Conservation (phyloP, 2,888 invertebrate genomes). For the Melangyna quadrimaculata region DNA sequence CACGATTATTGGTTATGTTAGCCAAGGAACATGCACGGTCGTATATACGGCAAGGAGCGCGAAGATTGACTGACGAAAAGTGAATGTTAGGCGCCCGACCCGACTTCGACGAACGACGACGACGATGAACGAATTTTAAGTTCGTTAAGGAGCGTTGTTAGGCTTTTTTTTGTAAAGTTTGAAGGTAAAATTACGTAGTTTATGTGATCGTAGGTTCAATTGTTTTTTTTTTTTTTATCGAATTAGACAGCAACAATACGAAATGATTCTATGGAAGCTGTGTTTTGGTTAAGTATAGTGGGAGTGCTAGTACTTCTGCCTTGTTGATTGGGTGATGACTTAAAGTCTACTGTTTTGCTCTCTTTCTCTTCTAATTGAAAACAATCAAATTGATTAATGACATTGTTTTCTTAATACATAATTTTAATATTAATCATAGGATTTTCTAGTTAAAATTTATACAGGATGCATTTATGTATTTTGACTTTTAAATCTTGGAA, state of each 20-base stretch:
- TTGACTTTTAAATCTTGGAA: no score
- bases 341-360: neutral
- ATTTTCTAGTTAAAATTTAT: no score
- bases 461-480: no score
- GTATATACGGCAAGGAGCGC: constrained; percentile 20
- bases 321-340: neutral
- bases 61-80: constrained; percentile 50
- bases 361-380: neutral
- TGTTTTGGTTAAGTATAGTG: constrained; percentile 16
- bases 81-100: constrained; percentile 50
- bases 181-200: constrained; percentile 49
- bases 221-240: constrained; percentile 25
- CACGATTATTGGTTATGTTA: constrained; percentile 49
- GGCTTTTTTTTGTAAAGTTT: constrained; percentile 9
- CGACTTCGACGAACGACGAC: neutral
- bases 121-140: constrained; percentile 28
- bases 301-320: constrained; percentile 9
- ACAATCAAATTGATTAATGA: neutral
- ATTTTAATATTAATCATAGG: no score
- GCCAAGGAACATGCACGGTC: neutral
- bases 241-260: constrained; percentile 13
- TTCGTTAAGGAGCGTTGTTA: constrained; percentile 49
- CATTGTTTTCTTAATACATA: neutral
- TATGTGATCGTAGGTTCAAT: constrained; percentile 45
- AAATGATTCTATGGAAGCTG: constrained; percentile 19